Percentiles rank a stretch among this genome's conserved stretches.
phyloP scores from a whole-genome alignment of 2,888 invertebrate genomes.

The Drosophila koepferae region DNA sequence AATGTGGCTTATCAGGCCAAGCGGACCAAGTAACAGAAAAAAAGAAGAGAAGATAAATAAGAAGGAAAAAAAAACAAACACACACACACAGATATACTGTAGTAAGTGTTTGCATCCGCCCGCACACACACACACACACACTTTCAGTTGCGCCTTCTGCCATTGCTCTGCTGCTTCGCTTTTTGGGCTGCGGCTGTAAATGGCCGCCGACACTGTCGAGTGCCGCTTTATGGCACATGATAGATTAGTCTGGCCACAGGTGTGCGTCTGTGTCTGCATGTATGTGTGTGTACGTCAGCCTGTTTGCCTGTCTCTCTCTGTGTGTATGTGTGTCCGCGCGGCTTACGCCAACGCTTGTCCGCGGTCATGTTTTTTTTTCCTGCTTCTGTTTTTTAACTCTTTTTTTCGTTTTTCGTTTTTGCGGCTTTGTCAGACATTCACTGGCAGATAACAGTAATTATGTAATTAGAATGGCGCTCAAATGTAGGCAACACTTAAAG shows the following conservation, averaged over 20 bases:
- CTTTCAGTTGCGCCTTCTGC: not conserved
- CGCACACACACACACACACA: not conserved
- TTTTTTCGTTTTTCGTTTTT: constrained; percentile 18
- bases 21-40: constrained; percentile 39
- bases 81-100: not conserved
- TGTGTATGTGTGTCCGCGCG: constrained; percentile 9
- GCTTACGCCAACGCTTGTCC: constrained; percentile 34
- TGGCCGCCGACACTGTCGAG: constrained; percentile 46
- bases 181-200: constrained; percentile 32
- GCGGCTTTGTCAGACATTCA: constrained; percentile 30
- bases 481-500: constrained; percentile 61
- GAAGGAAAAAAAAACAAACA: constrained; percentile 4
- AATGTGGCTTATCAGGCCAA: constrained; percentile 73
- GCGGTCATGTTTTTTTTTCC: constrained; percentile 31
- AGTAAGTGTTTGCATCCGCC: constrained; percentile 22
- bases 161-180: not conserved
- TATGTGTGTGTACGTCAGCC: constrained; percentile 39
- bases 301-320: not conserved
- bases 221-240: constrained; percentile 79
- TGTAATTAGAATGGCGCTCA: constrained; percentile 62
- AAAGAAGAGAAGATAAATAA: not conserved
- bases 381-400: not conserved
- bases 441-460: constrained; percentile 65
- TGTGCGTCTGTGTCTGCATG: constrained; percentile 38
- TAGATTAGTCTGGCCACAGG: constrained; percentile 79